Evolutionary conservation across 2,113 vertebrate species (phyloP), one percentile per base, ranked within the genome.

Genomic region (Daubentonia madagascariensis): DNA sequence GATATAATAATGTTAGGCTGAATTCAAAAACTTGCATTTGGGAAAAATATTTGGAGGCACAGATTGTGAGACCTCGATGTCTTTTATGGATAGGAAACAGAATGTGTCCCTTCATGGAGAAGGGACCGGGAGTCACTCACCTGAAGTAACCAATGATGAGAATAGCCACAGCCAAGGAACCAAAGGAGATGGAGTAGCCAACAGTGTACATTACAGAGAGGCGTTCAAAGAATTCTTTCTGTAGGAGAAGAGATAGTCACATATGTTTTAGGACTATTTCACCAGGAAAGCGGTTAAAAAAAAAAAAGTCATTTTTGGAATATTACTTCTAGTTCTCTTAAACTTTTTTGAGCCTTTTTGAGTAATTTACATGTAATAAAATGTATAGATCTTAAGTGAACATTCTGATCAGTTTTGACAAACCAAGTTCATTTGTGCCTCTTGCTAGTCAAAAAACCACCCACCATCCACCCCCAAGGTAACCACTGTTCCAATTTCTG

Each of bases 111-210:
- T 70, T 90, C 48, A 35, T 0, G 2, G 18, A 94, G 52, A 78
- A 63, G 79, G 6, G 7, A n/a, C 1, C 45, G 20, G 57, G 23
- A 67, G 25, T 28, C 16, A 48, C 98, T 98, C 98, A 99, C 99
- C 99, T 99, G 98, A 99, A 99, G 91, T 99, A 99, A 72, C 99
- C 99, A 59, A 99, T 99, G 96, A 99, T 99, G 95, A 99, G 94
- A 98, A 99, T 98, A 78, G 99, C 99, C 90, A 99, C 98, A 1
- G 99, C 98, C 91, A 99, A 98, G 37, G 99, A 99, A 91, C 98
- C 98, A 90, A 99, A 99, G 97, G 99, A 99, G 92, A 99, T 97
- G 0, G 99, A 99, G 3, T 99, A 99, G 32, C 99, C 99, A 4
- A 99, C 91, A 18, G 99, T 99, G 61, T 99, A 99, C 98, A 99